A percentile compares a stretch with the other conserved stretches of the same genome.
These are phyloP conservation scores for Amblyopsis rosae DNA, from an alignment of 2,113 vertebrate species.

Conservation along the genomic window DNA sequence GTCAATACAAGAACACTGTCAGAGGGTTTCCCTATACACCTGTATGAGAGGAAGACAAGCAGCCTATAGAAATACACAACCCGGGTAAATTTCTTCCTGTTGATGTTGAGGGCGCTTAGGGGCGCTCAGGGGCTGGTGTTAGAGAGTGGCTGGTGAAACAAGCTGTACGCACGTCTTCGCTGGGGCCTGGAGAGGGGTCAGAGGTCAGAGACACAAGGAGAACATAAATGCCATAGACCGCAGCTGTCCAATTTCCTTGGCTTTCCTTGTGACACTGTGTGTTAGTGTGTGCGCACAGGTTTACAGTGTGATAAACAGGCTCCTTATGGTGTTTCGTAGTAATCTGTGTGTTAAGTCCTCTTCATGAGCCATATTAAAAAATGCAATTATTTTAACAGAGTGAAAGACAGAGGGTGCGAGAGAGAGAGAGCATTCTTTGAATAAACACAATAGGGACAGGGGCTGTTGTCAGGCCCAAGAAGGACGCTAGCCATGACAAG, in stretches of 20 bases:
- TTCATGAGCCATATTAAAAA: not conserved
- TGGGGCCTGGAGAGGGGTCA: slow-evolving; percentile 34
- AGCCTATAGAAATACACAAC: no score
- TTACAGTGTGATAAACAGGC: no score
- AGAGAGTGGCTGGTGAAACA: slow-evolving; percentile 27
- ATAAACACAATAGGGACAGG: slow-evolving; percentile 31
- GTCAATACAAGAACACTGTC: no score
- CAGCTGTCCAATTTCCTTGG: not conserved
- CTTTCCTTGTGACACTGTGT: not conserved
- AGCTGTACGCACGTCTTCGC: not conserved
- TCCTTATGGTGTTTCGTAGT: no score
- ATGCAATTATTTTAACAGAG: no score
- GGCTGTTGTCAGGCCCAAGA: slow-evolving; percentile 4
- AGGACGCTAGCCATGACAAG: slow-evolving; percentile 34
- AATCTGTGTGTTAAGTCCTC: not conserved
- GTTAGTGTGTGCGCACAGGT: no score
- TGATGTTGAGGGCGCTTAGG: no score
- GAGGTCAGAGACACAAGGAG: slow-evolving; percentile 18
- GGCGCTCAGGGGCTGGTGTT: not conserved
- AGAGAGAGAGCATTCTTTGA: slow-evolving; percentile 13
- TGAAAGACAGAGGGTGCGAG: not conserved
- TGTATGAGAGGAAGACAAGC: slow-evolving; percentile 10
- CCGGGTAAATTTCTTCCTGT: no score
- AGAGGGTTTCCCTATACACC: no score
- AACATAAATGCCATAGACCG: not conserved